These are phyloP conservation scores for Phaenicophaeus curvirostris DNA, from an alignment of 2,797 vertebrate genomes.

Conservation along the genomic window DNA sequence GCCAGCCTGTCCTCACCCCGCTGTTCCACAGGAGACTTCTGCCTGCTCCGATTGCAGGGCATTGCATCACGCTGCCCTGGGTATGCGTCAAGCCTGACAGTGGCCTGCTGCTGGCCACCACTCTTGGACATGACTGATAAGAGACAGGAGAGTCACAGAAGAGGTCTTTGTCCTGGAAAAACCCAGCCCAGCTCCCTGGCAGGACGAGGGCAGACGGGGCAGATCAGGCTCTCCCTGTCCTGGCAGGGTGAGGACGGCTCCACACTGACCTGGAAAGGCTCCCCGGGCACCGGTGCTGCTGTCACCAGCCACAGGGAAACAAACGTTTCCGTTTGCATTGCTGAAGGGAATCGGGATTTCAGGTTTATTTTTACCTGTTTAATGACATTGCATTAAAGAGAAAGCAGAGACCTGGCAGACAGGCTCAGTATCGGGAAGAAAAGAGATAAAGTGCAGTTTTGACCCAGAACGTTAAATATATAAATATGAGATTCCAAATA, in stretches of 20 bases:
- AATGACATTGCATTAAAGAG: fast-evolving
- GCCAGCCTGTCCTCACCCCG: background rate
- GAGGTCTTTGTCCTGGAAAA: background rate
- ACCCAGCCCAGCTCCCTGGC: fast-evolving
- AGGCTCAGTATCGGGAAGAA: background rate
- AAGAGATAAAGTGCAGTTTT: background rate
- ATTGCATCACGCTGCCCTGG: background rate
- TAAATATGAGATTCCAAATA: fast-evolving
- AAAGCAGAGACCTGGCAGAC: background rate
- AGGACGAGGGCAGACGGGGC: background rate
- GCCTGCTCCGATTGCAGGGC: background rate
- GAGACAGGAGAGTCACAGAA: background rate
- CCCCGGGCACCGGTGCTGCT: fast-evolving
- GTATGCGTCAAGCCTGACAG: background rate
- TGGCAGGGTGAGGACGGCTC: background rate
- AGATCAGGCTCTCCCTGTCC: background rate
- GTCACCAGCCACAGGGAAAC: fast-evolving
- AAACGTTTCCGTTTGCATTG: fast-evolving
- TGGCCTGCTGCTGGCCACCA: background rate
- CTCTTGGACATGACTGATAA: background rate
- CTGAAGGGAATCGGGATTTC: background rate
- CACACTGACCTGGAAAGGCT: background rate
- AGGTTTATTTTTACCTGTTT: fast-evolving
- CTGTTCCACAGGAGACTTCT: background rate
- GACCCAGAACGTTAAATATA: fast-evolving